Evolutionary conservation across 1,140 invertebrate species (phyloP), one percentile per base, ranked within the genome.

Genomic region (Panagrolaimus sp.): DNA sequence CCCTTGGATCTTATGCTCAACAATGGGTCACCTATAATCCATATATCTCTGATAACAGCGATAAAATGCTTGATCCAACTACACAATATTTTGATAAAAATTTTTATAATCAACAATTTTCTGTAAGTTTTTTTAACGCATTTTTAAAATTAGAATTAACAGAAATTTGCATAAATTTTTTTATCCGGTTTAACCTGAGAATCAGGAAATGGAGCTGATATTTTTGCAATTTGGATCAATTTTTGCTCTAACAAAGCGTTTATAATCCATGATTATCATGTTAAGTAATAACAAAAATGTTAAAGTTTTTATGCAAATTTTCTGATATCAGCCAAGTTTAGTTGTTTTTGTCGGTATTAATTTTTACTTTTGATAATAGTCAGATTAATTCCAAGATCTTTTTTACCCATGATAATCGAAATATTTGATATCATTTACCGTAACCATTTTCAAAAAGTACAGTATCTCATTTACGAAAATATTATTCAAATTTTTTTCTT

Each of bases 41-140:
- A 2, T 58, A 58, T 28, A 3, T 58, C 4, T 10, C 52, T 28
- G 28, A 21, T 8, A 28, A 28, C 48, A 24, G 26, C 17, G 52
- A 58, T 21, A 58, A 58, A 28, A 58, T 58, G 52, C 17, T 58
- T 28, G 52, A 58, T 58, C 52, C 52, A 28, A 58, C 17, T 1
- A 12, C 21, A 21, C 52, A 58, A 28, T 58, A 58, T 21, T 58
- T 58, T 24, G 28, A 58, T 12, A 10, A 10, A 21, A 28, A 28
- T 12, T 58, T 58, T 28, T 58, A 58, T 58, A 28, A 28, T 10
- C 52, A 58, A 26, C 52, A 58, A 58, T 58, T 58, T 58, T 12
- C 52, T 12, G 52, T 58, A 28, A 58, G 52, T 52, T 21, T 21
- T 58, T 58, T 24, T n/a, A 58, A 14, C 10, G 17, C 15, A 24